Conservation (phyloP, 64 coral and sea anemone genomes). For the Montipora cactus region DNA sequence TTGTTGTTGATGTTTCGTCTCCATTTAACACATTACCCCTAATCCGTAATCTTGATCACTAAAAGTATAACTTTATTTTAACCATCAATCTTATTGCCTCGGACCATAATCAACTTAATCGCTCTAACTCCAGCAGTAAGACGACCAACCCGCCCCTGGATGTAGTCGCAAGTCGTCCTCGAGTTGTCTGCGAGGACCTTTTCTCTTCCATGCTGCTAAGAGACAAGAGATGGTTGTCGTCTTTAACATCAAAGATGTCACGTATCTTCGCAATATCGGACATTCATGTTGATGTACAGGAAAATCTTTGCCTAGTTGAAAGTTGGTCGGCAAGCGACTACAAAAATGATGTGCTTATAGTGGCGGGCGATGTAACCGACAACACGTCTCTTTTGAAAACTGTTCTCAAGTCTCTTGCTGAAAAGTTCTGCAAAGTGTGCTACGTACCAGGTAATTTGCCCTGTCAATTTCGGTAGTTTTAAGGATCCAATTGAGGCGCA, state of each 20-base stretch:
- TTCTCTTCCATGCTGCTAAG: background rate
- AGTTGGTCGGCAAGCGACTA: conserved; percentile 43
- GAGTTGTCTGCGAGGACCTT: too few relatives aligned
- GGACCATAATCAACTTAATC: too few relatives aligned
- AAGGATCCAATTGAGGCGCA: too few relatives aligned
- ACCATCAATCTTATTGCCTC: too few relatives aligned
- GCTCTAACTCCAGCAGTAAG: too few relatives aligned
- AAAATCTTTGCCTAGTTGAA: conserved; percentile 72
- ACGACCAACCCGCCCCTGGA: too few relatives aligned
- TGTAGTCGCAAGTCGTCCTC: too few relatives aligned
- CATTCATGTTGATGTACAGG: conserved; percentile 77
- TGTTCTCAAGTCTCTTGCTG: conserved; percentile 40
- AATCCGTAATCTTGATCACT: too few relatives aligned
- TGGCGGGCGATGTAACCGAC: conserved; percentile 86
- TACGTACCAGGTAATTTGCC: conserved; percentile 81
- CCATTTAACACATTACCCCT: too few relatives aligned
- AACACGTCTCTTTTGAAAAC: conserved; percentile 50
- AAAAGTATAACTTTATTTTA: too few relatives aligned
- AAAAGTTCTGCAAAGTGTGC: conserved; percentile 69
- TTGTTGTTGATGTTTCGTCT: too few relatives aligned
- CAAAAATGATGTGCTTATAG: conserved; percentile 69
- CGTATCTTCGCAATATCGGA: conserved; percentile 88
- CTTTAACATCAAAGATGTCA: conserved; percentile 57
- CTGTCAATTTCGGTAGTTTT: too few relatives aligned
- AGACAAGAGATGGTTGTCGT: background rate